These are phyloP conservation scores for Microplitis manilae DNA, from an alignment of 2,888 invertebrate genomes.

Conservation along the genomic window DNA sequence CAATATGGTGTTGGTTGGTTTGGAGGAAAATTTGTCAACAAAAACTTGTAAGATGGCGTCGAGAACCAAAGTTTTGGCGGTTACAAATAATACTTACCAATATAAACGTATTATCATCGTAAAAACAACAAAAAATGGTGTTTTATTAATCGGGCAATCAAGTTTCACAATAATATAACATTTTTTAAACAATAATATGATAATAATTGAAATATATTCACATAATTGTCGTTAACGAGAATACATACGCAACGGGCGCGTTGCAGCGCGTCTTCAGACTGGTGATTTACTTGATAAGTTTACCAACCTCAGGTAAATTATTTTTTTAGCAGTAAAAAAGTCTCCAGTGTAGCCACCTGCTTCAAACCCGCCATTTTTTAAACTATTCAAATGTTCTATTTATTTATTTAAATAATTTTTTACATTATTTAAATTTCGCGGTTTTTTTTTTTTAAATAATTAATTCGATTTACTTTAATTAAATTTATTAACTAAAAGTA, in stretches of 20 bases:
- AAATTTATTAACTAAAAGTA: no score
- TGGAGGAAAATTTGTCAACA: conserved; percentile 61
- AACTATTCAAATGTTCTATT: no score
- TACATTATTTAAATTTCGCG: no score
- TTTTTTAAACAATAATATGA: conserved; percentile 40
- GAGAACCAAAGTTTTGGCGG: conserved; percentile 65
- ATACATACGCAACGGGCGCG: conserved; percentile 33
- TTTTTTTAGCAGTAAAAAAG: not conserved
- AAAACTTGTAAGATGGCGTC: conserved; percentile 67
- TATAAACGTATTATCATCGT: conserved; percentile 44
- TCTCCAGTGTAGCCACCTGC: no score
- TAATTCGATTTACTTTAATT: no score
- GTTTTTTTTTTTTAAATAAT: no score
- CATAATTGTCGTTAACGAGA: not conserved
- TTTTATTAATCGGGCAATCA: conserved; percentile 36
- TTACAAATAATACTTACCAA: conserved; percentile 50
- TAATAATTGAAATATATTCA: not conserved
- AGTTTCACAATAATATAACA: conserved; percentile 30
- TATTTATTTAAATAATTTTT: no score
- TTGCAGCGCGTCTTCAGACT: conserved; percentile 1
- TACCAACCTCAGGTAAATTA: not conserved
- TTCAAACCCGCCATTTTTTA: no score
- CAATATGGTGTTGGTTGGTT: conserved; percentile 44
- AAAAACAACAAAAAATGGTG: conserved; percentile 20
- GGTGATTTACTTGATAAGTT: not conserved